Base-by-base conservation (phyloP, 2,113 vertebrate species). In the Cepphus grylle region DNA sequence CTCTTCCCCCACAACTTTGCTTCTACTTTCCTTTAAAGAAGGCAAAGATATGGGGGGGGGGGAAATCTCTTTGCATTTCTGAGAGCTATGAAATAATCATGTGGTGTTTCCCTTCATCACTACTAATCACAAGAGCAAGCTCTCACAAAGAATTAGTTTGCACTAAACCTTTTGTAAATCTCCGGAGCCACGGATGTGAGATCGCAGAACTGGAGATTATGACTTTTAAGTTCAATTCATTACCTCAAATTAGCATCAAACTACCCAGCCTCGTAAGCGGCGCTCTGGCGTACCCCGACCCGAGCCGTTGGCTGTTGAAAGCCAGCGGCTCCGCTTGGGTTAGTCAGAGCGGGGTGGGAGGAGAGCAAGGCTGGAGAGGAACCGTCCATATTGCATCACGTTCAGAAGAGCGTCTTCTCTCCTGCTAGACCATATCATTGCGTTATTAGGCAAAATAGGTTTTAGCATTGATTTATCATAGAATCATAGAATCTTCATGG, bases 191-290 rank as follows among this genome's bases (percentile, higher is more conserved):
- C 34, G 83, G 29, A 80, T 34, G 88, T 89, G 94, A 94, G 95
- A 71, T 55, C 10, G 5, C 70, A 84, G 69, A 93, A 59, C 92
- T 95, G 97, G 55, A 84, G 96, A 96, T 97, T 67, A 92, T 61
- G 93, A 82, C 61, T 96, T 95, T 94, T 95, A 93, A 96, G 76
- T 87, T 91, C 93, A 70, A 95, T 92, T 96, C 88, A 91, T 98
- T 96, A 90, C 45, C 86, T 91, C 96, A 80, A 95, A 97, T 97
- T 94, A 97, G 63, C 86, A 92, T 97, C 96, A 90, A 96, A 56
- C 38, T 26, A 2, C 63, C 15, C 6, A 59, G 84, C 36, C 70
- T 45, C 9, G 67, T 20, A 17, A 83, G 86, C 36, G 85, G 91
- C 86, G 82, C 87, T 74, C 47, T 34, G 30, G 2, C 18, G 2